A percentile compares a stretch with the other conserved stretches of the same genome.
Conservation (phyloP, 2,797 vertebrate genomes). For the Agapornis canus region DNA sequence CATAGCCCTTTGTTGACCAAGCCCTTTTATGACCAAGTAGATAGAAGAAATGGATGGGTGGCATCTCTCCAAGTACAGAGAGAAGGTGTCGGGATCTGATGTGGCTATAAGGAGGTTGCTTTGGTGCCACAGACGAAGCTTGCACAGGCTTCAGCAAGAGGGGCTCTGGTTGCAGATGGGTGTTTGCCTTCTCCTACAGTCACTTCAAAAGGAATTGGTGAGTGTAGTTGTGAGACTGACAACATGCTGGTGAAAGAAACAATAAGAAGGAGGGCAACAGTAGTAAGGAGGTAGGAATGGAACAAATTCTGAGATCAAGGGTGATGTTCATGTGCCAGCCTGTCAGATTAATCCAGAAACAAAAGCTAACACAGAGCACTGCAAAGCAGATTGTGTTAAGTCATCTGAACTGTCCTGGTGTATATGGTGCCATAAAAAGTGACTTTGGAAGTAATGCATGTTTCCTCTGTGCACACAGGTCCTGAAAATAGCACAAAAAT, state of each 20-base stretch:
- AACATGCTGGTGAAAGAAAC: neutral
- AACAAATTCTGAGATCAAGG: neutral
- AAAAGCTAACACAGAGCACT: neutral
- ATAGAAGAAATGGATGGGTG: neutral
- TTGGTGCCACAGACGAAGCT: neutral
- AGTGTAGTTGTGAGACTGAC: neutral
- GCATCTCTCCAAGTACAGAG: neutral
- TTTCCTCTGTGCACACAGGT: neutral
- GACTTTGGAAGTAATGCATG: neutral
- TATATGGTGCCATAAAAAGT: neutral
- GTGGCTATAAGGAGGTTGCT: neutral
- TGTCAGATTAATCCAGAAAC: neutral
- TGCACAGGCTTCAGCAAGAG: neutral
- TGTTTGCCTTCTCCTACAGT: neutral
- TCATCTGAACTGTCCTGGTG: neutral
- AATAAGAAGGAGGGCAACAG: neutral
- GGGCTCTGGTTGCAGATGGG: neutral
- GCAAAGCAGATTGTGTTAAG: neutral
- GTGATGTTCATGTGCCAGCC: neutral
- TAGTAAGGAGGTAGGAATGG: neutral
- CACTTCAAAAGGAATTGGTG: neutral
- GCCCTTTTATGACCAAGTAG: accelerated
- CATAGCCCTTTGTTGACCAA: neutral
- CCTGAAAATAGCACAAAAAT: neutral
- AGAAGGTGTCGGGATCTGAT: neutral